Evolutionary conservation across 2,113 vertebrate species (phyloP).

Genomic region (Clarias batrachus): DNA sequence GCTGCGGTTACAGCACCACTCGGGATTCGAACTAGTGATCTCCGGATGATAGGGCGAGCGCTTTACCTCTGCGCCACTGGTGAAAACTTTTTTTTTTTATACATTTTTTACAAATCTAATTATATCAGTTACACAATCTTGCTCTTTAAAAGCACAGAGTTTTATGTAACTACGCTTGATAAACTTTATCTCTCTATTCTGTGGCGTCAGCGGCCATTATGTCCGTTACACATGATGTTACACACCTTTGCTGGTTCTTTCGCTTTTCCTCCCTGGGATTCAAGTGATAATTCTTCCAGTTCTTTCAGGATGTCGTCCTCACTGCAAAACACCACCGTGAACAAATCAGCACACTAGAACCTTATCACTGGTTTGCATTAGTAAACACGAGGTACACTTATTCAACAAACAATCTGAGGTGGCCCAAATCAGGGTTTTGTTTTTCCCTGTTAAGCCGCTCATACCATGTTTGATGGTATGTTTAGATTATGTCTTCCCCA

Average conservation of each 20-base stretch:
- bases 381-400: not conserved
- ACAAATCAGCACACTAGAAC: not conserved
- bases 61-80: too few relatives aligned
- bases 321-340: conserved; percentile 72
- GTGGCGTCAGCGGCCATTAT: not conserved
- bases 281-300: conserved; percentile 88
- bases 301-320: conserved; percentile 97
- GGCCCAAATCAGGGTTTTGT: not conserved
- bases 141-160: not conserved
- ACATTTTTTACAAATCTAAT: too few relatives aligned
- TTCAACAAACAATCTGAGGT: too few relatives aligned
- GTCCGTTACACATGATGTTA: not conserved
- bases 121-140: not conserved
- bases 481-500: too few relatives aligned
- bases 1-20: too few relatives aligned
- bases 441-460: not conserved
- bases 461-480: not conserved
- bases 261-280: conserved; percentile 79
- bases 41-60: too few relatives aligned
- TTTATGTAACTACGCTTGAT: not conserved
- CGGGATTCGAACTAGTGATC: too few relatives aligned
- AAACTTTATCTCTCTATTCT: not conserved
- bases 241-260: conserved; percentile 68
- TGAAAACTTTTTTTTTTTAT: too few relatives aligned
- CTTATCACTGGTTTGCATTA: not conserved